These are phyloP conservation scores for Mus spicilegus DNA, from an alignment of 2,113 vertebrate genomes.

Conservation along the genomic window DNA sequence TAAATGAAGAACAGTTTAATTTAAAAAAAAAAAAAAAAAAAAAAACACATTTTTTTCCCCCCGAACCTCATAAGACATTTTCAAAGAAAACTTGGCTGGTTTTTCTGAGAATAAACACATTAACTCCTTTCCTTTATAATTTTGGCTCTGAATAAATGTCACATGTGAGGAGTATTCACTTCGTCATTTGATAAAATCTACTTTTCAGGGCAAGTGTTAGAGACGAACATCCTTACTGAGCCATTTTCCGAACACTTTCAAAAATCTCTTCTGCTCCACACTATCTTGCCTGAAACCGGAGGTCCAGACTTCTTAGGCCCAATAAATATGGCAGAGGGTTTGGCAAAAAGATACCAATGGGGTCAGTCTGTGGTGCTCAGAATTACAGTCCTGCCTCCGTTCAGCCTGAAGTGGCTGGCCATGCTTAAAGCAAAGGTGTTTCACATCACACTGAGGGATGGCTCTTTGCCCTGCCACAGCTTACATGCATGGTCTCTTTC, in stretches of 20 bases:
- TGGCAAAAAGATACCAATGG: too few species aligned
- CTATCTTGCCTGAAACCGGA: not conserved
- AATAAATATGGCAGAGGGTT: fast-evolving
- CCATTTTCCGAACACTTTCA: not conserved
- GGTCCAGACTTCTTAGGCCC: not conserved
- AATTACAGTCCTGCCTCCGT: not conserved
- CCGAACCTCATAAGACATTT: constrained; percentile 60
- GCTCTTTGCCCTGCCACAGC: not conserved
- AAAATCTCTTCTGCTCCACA: not conserved
- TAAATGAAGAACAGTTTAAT: constrained; percentile 66
- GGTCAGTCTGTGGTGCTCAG: fast-evolving
- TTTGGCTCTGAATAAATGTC: constrained; percentile 62
- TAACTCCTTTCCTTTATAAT: constrained; percentile 60
- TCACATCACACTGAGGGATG: not conserved
- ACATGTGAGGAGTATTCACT: not conserved
- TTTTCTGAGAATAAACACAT: constrained; percentile 71
- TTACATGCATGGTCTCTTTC: too few species aligned
- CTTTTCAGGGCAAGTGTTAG: constrained; percentile 37
- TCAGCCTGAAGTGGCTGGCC: not conserved
- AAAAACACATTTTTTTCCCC: not conserved
- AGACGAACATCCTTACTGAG: not conserved
- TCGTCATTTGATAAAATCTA: constrained; percentile 60
- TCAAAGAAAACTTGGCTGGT: constrained; percentile 61
- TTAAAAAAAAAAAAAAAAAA: constrained; percentile 43
- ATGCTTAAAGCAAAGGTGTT: not conserved